Conservation (phyloP, 2,888 invertebrate species). For the Sminthurinus aureus region DNA sequence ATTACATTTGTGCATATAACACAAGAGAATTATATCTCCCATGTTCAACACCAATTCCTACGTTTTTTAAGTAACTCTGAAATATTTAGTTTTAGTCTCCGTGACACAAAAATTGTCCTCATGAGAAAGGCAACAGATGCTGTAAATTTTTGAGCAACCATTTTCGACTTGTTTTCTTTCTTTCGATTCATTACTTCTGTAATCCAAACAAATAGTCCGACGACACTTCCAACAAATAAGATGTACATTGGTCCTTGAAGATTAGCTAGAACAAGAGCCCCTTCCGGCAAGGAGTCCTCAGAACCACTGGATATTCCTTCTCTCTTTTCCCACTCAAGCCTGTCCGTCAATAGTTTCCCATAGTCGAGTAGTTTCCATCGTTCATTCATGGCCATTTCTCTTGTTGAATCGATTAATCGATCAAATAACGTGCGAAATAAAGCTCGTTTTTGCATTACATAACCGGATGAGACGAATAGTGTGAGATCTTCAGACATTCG, state of each 20-base stretch:
- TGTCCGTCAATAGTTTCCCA: background rate
- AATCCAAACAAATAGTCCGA: too few relatives aligned
- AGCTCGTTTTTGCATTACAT: conserved; percentile 3
- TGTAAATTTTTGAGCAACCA: too few relatives aligned
- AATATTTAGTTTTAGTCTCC: too few relatives aligned
- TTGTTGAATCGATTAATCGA: background rate
- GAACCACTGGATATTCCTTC: background rate
- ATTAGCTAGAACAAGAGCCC: background rate
- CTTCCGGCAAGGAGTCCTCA: background rate
- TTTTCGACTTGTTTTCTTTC: too few relatives aligned
- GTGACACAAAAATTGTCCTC: too few relatives aligned
- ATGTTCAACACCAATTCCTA: too few relatives aligned
- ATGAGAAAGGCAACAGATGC: too few relatives aligned
- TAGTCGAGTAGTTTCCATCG: background rate
- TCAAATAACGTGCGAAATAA: background rate
- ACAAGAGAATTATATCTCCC: too few relatives aligned
- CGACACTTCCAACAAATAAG: background rate
- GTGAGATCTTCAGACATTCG: conserved; percentile 7
- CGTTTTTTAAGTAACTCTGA: too few relatives aligned
- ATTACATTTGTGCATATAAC: too few relatives aligned
- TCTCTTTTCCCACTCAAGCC: background rate
- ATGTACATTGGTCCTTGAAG: background rate
- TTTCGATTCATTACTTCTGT: too few relatives aligned
- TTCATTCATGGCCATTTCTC: background rate
- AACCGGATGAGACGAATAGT: background rate